phyloP scores from a whole-genome alignment of 2,888 invertebrate species.

The Drepanosiphum platanoidis region DNA sequence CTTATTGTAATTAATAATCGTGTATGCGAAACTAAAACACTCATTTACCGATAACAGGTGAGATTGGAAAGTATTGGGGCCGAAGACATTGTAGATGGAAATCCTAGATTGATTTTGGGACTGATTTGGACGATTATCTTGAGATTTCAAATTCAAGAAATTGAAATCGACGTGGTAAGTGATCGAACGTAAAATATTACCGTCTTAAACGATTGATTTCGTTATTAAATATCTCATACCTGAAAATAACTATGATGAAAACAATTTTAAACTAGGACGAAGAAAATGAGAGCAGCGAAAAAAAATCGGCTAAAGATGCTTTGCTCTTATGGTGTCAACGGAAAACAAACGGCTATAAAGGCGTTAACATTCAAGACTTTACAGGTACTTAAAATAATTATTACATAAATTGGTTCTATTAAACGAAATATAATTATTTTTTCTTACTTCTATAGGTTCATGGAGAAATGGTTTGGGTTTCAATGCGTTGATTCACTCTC shows the following conservation, averaged over 20 bases:
- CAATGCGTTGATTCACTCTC: slow-evolving; percentile 97
- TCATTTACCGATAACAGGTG: slow-evolving; percentile 75
- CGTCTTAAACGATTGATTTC: background rate
- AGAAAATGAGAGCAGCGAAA: slow-evolving; percentile 95
- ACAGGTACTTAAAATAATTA: slow-evolving; percentile 69
- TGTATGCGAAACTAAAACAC: background rate
- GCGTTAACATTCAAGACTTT: slow-evolving; percentile 89
- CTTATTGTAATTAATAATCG: too few species aligned
- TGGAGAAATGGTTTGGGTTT: slow-evolving; percentile 98
- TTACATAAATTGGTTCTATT: background rate
- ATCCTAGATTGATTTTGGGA: slow-evolving; percentile 94
- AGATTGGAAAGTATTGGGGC: slow-evolving; percentile 98
- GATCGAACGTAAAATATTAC: background rate
- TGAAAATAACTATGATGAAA: background rate
- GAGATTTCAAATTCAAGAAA: slow-evolving; percentile 98
- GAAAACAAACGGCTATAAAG: slow-evolving; percentile 93
- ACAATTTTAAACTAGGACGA: slow-evolving; percentile 83
- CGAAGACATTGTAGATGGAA: slow-evolving; percentile 98
- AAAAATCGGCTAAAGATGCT: slow-evolving; percentile 98
- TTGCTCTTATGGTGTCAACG: slow-evolving; percentile 97
- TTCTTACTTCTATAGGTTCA: slow-evolving; percentile 72
- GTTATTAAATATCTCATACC: background rate
- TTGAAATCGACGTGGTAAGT: slow-evolving; percentile 94
- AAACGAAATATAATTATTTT: background rate
- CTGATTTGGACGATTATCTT: slow-evolving; percentile 99